These are phyloP conservation scores for Muntiacus reevesi DNA, from an alignment of 2,113 vertebrate genomes.

Conservation along the genomic window DNA sequence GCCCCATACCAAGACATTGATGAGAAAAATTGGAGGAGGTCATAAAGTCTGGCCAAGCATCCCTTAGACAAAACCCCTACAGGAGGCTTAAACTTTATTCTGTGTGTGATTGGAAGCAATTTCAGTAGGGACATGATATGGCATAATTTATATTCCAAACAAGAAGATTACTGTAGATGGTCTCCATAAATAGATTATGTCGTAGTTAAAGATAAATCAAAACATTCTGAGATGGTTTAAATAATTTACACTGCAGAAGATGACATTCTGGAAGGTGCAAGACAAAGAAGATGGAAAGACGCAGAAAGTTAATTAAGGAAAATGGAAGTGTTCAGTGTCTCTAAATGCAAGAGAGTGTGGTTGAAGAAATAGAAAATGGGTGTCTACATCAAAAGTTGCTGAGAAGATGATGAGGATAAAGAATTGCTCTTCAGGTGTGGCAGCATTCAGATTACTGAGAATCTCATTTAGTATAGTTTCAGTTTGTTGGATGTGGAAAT, in stretches of 20 bases:
- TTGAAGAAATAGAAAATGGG: neutral
- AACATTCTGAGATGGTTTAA: neutral
- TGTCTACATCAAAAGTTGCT: neutral
- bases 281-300: neutral
- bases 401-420: neutral
- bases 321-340: neutral
- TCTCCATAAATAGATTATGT: neutral
- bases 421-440: neutral
- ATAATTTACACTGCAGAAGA: neutral
- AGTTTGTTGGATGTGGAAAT: neutral
- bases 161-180: neutral
- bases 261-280: neutral
- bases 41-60: neutral
- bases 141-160: neutral
- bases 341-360: neutral
- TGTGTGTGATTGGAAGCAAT: neutral
- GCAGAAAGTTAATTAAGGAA: neutral
- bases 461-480: neutral
- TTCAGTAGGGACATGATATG: neutral
- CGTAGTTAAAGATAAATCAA: neutral
- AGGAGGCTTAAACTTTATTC: neutral
- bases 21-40: neutral
- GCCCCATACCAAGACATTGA: neutral
- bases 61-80: neutral
- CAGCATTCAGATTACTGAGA: neutral